Base-by-base conservation (phyloP, 2,113 vertebrate genomes). In the Shinisaurus crocodilurus region DNA sequence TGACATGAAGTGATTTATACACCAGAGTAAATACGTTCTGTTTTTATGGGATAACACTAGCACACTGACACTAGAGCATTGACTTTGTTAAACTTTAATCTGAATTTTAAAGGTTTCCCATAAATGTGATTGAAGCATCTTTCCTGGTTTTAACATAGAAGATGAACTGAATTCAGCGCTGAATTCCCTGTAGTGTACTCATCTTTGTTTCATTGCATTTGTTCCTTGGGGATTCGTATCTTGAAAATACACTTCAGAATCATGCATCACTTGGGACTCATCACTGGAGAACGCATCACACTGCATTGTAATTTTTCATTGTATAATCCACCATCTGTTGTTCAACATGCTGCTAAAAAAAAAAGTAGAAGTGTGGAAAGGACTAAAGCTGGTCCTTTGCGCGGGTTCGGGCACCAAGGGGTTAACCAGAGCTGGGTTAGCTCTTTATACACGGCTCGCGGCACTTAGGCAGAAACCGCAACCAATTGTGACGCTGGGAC, bases 161-260 rank as follows among this genome's bases (percentile, higher is more conserved):
- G 60, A 45, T 77, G 57, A 89, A 20, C 83, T 95, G 7, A 63
- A 82, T 82, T 65, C 70, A 29, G 69, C 93, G 84, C 90, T 90
- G 45, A 0, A 85, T 87, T 8, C 50, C 86, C 10, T 82, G 67
- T 37, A 89, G 72, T 88, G 40, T 37, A 70, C 48, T 82, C 87
- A 45, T 92, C 45, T 79, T 93, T 90, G 45, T 93, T 95, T 85
- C 91, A 34, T 82, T 40, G 32, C 90, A 32, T 93, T 85, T 77
- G 0, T 1, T 90, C 85, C 54, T 92, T 37, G 18, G 81, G 67
- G 25, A 89, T 82, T 90, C 72, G 1, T 92, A 67, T 94, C 65
- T 88, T 93, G 80, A 88, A 92, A 91, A 95, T 92, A 90, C 85
- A 89, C 37, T 57, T 85, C 80, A 92, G 80, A 79, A 82, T 93